Evolutionary conservation across 1,140 invertebrate species (phyloP), one percentile per base, ranked within the genome.

Genomic region (Eubasilissa regina): DNA sequence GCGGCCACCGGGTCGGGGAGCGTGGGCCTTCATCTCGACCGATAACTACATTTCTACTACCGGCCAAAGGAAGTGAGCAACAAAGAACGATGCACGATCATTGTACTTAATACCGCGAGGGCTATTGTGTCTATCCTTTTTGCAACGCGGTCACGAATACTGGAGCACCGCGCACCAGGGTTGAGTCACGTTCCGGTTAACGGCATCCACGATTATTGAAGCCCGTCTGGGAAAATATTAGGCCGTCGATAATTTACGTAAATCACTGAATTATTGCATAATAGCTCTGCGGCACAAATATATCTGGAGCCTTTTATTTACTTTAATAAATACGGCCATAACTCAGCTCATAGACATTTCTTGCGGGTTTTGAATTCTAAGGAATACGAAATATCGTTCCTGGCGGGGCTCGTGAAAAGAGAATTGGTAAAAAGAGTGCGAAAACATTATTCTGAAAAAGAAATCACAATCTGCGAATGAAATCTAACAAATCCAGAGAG

Each of bases 131-230:
- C 25, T 35, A 6, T 10, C 66, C 66, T 70, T 70, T 70, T 70
- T 25, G 45, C 17, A n/a, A 51, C 9, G 66, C 25, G 66, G 66
- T 70, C 17, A 21, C 19, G 12, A n/a, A 25, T 64, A 12, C n/a
- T 11, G 35, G 19, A 64, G 19, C 9, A 13, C 0, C 13, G 60
- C 35, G 60, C 35, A 64, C 35, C 13, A 21, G 25, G 25, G 43
- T 58, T 45, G 25, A 25, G 70, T 74, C 70, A 74, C 70, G 70
- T 74, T 56, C 43, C 35, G n/a, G 19, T 35, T 74, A 74, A 74
- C 56, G 53, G 51, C 35, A 21, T 56, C 25, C 70, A 74, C 51
- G 70, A 74, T 17, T 55, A 45, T 35, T 1, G 21, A 15, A 15
- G 19, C 12, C 64, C 43, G 35, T 10, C 64, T 68, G 64, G 35